Evolutionary conservation across 2,888 invertebrate species (phyloP).

Genomic region (Acrocera orbiculus): DNA sequence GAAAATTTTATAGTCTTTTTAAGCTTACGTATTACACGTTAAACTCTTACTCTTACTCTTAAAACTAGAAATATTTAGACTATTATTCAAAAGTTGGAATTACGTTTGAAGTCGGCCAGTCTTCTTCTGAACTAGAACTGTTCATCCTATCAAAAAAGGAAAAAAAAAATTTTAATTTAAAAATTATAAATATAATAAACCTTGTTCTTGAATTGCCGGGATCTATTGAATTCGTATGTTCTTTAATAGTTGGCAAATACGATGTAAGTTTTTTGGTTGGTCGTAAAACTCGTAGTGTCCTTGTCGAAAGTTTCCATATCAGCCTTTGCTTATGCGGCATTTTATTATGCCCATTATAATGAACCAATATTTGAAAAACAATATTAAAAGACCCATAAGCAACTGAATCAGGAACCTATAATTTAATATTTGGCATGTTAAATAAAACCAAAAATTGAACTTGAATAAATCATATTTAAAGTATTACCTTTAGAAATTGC

Average conservation of each 20-base stretch:
- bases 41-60: too few relatives aligned
- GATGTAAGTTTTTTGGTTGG: constrained; percentile 58
- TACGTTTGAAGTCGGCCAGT: constrained; percentile 46
- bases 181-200: constrained; percentile 13
- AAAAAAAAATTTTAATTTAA: constrained; percentile 2
- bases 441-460: not conserved
- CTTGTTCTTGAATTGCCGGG: constrained; percentile 29
- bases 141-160: constrained; percentile 35
- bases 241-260: constrained; percentile 55
- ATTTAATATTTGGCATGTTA: too few relatives aligned
- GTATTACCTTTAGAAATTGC: constrained; percentile 46
- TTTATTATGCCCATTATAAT: constrained; percentile 54
- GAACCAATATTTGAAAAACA: constrained; percentile 44
- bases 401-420: constrained; percentile 48
- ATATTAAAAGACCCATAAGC: constrained; percentile 43
- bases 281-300: constrained; percentile 48
- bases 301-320: constrained; percentile 57
- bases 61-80: constrained; percentile 18
- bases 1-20: too few relatives aligned
- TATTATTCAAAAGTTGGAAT: constrained; percentile 38
- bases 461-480: not conserved
- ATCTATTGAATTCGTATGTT: constrained; percentile 33
- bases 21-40: too few relatives aligned
- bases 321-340: constrained; percentile 52
- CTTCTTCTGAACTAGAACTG: constrained; percentile 39